Percentiles rank a stretch among this genome's conserved stretches.
These are phyloP conservation scores for Melieria omissa DNA, from an alignment of 2,888 invertebrate species.

Conservation along the genomic window DNA sequence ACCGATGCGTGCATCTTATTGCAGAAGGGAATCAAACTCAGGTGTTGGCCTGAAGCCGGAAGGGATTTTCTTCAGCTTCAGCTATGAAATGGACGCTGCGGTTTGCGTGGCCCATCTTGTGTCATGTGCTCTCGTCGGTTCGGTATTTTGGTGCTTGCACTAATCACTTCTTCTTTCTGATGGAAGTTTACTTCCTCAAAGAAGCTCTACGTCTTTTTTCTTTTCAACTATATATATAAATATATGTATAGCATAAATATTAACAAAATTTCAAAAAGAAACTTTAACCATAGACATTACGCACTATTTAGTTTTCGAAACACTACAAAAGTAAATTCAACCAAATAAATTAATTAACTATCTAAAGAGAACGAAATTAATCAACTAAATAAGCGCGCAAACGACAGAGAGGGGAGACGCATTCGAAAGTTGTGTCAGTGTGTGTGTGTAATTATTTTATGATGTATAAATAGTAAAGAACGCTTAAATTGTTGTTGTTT, in stretches of 20 bases:
- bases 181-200: background rate
- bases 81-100: too few relatives aligned
- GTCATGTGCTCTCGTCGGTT: background rate
- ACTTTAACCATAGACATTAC: too few relatives aligned
- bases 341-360: constrained; percentile 2
- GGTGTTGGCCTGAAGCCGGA: too few relatives aligned
- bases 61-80: too few relatives aligned
- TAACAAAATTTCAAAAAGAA: background rate
- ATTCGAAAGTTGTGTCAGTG: background rate
- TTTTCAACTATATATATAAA: constrained; percentile 20
- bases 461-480: background rate
- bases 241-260: background rate
- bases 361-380: background rate
- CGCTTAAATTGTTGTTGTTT: background rate
- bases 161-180: constrained; percentile 16
- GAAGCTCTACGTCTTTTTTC: constrained; percentile 30
- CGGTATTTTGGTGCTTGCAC: constrained; percentile 16
- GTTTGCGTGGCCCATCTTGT: background rate
- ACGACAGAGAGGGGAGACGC: background rate
- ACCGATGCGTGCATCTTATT: too few relatives aligned
- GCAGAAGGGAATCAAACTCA: too few relatives aligned
- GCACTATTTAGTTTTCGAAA: too few relatives aligned
- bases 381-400: background rate
- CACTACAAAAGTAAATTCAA: background rate
- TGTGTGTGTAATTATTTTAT: background rate